Base-by-base conservation (phyloP, 2,113 vertebrate species). In the Glareola pratincola region DNA sequence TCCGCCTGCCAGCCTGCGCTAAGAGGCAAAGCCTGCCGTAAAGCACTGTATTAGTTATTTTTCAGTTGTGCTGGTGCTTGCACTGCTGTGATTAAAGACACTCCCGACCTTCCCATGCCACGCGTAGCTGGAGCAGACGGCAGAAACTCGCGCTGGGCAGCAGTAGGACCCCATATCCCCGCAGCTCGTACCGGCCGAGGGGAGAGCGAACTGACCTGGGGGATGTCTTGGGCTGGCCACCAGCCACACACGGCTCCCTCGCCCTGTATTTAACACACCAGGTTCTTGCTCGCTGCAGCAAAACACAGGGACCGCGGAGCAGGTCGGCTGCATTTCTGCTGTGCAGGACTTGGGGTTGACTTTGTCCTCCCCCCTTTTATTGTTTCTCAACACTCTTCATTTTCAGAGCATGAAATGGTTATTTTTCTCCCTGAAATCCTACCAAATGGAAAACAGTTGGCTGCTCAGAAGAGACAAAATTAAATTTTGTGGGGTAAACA, bases 391-490 rank as follows among this genome's bases (percentile, higher is more conserved):
- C 47, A 14, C 60, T 60, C 51, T 60, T 45, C 59, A 45, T 95
- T 94, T 85, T 59, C 92, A 69, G 92, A 92, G 80, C 92, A 91
- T 73, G 89, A 94, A 92, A 95, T 85, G 57, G 62, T 82, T 90
- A 23, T 82, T 95, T 97, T 73, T 72, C 89, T 94, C 86, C 88
- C 96, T 96, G 92, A 94, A 95, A 91, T 53, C 76, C 73, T 34
- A 91, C 94, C 83, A 93, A 97, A 94, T 94, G 73, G 95, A 87
- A 97, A 95, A 76, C 89, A 94, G 92, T 95, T 97, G 95, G 95
- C 89, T 69, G 94, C 94, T 92, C 89, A 76, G 76, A 96, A 96
- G 91, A 96, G 95, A 96, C 80, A 87, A 96, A 97, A 97, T 97
- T 95, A 82, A 94, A 87, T 96, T 85, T 94, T 89, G 96, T 85